A percentile compares a stretch with the other conserved stretches of the same genome.
phyloP scores from a whole-genome alignment of 2,113 vertebrate genomes.

The Strigops habroptila region DNA sequence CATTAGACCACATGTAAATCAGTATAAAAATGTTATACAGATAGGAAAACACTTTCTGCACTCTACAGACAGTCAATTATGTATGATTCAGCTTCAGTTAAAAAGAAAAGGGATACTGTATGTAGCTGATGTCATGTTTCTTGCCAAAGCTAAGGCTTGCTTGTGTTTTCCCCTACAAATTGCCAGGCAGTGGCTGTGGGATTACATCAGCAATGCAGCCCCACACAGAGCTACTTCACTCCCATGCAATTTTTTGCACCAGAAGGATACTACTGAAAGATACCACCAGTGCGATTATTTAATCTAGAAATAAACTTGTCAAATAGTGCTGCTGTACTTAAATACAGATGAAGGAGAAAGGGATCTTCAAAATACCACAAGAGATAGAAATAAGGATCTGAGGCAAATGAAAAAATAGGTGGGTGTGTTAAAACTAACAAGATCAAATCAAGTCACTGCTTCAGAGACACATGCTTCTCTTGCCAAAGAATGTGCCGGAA shows the following conservation, averaged over 20 bases:
- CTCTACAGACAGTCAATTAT: background rate
- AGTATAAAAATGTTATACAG: background rate
- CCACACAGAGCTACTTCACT: background rate
- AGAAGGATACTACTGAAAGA: background rate
- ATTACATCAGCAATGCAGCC: background rate
- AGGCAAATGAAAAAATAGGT: background rate
- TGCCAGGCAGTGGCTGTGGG: background rate
- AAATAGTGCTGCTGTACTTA: background rate
- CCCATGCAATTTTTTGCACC: background rate
- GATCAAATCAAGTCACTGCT: background rate
- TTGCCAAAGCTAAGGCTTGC: background rate
- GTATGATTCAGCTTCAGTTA: background rate
- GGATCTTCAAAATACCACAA: background rate
- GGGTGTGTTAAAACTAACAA: background rate
- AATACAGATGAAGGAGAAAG: background rate
- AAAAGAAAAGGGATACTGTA: background rate
- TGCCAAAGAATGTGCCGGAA: background rate
- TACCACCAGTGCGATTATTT: background rate
- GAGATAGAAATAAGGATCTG: background rate
- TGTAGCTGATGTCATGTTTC: background rate
- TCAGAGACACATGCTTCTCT: background rate
- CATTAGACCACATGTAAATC: background rate
- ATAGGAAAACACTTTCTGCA: background rate
- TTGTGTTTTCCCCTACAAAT: background rate
- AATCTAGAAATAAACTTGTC: background rate